Evolutionary conservation across 2,797 vertebrate species (phyloP).

Genomic region (Onychomys leucogaster): DNA sequence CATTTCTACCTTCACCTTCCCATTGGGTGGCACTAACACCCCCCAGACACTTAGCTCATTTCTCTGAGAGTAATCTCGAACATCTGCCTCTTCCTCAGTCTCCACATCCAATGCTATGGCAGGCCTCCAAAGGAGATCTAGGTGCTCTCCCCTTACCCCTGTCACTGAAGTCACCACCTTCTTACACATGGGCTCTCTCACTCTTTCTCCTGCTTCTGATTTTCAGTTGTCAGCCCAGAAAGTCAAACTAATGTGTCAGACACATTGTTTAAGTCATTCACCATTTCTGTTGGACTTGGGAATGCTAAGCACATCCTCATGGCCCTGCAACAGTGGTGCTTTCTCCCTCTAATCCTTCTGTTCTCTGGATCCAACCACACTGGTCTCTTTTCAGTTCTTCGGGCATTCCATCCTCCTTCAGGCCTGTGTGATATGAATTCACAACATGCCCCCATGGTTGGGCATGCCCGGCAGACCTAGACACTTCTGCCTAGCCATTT

Average conservation of each 20-base stretch:
- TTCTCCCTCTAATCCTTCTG: neutral
- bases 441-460: too few species aligned
- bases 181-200: neutral
- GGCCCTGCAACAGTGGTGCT: neutral
- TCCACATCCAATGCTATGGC: neutral
- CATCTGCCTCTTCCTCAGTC: neutral
- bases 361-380: neutral
- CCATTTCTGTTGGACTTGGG: neutral
- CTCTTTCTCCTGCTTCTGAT: neutral
- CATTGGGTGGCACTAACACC: neutral
- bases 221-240: neutral
- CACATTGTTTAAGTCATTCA: neutral
- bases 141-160: neutral
- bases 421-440: too few species aligned
- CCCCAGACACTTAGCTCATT: neutral
- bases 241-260: neutral
- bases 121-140: neutral
- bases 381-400: neutral
- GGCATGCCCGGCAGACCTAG: too few species aligned
- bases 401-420: neutral
- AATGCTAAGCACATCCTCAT: neutral
- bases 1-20: neutral
- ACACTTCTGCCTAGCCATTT: too few species aligned
- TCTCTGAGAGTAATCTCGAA: neutral
- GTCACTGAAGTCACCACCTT: neutral